phyloP scores from a whole-genome alignment of 2,797 vertebrate species.

The Hyperoplus lanceolatus region DNA sequence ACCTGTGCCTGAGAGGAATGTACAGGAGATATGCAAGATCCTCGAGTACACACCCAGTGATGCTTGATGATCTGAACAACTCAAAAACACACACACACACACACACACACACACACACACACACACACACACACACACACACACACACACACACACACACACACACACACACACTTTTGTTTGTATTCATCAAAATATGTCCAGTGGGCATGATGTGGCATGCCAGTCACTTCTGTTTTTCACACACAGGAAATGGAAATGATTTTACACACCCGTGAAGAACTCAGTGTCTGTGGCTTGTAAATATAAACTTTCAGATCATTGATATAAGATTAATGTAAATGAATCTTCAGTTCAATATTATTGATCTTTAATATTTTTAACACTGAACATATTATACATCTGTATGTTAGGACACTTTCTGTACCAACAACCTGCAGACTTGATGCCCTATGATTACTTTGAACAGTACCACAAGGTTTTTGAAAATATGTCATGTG shows the following conservation, averaged over 20 bases:
- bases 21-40: slow-evolving; percentile 56
- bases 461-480: no score
- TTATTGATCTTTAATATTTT: neutral
- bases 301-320: slow-evolving; percentile 2
- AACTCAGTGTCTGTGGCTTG: slow-evolving; percentile 13
- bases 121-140: slow-evolving; percentile 34
- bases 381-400: neutral
- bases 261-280: slow-evolving; percentile 1
- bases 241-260: slow-evolving; percentile 25
- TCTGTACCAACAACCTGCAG: no score
- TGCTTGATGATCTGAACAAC: slow-evolving; percentile 24
- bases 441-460: no score
- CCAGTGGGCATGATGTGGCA: slow-evolving; percentile 29
- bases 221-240: slow-evolving; percentile 23
- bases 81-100: slow-evolving; percentile 29
- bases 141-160: slow-evolving; percentile 27
- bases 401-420: neutral
- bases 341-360: neutral
- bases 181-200: slow-evolving; percentile 45
- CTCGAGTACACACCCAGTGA: slow-evolving; percentile 58
- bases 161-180: slow-evolving; percentile 42
- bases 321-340: neutral
- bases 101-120: slow-evolving; percentile 15
- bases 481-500: no score
- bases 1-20: slow-evolving; percentile 65